Evolutionary conservation across 1,140 invertebrate species (phyloP).

Genomic region (Chironomus striatipennis): DNA sequence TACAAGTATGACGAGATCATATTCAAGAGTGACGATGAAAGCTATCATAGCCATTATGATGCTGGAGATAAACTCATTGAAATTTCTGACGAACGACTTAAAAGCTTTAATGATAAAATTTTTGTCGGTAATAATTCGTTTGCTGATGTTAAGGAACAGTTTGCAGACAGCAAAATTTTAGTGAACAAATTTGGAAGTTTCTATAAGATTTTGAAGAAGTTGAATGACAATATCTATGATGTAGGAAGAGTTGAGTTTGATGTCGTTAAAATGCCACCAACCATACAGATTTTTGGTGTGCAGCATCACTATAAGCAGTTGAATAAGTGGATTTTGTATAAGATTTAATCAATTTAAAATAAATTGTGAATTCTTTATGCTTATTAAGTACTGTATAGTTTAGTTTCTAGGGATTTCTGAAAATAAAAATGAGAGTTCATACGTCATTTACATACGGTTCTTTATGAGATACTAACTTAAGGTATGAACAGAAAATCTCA

Average conservation of each 20-base stretch:
- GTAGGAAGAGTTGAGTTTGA: background rate
- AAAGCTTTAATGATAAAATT: background rate
- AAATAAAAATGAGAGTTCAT: too few species aligned
- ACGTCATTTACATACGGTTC: too few species aligned
- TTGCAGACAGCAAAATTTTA: background rate
- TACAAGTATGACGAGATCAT: constrained; percentile 23
- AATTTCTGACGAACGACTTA: background rate
- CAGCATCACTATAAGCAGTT: background rate
- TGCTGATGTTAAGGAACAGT: background rate
- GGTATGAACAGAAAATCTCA: too few species aligned
- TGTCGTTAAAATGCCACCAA: background rate
- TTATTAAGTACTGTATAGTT: too few species aligned
- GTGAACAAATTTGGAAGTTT: background rate
- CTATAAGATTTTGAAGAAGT: background rate
- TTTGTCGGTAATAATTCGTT: background rate
- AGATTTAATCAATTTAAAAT: background rate
- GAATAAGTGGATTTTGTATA: background rate
- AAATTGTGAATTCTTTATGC: background rate
- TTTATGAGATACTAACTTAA: too few species aligned
- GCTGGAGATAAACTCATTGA: background rate
- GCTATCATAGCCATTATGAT: constrained; percentile 10
- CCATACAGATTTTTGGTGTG: background rate
- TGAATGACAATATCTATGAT: background rate
- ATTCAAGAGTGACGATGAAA: constrained; percentile 10
- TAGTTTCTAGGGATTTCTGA: too few species aligned